phyloP scores from a whole-genome alignment of 2,888 invertebrate species.

The Formica aserva region DNA sequence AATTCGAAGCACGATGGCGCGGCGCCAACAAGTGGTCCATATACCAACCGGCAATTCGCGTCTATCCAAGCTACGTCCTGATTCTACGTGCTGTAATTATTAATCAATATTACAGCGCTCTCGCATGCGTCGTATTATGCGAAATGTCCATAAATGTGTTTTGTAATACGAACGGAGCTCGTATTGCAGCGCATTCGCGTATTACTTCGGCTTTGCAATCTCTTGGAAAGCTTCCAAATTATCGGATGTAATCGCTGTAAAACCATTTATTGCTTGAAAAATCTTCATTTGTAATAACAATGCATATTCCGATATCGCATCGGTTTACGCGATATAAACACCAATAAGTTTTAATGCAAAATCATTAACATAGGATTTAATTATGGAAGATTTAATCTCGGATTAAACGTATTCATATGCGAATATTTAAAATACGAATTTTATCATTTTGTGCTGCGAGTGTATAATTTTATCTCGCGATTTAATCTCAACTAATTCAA shows the following conservation, averaged over 20 bases:
- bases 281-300: constrained; percentile 45
- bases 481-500: constrained; percentile 25
- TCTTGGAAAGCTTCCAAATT: constrained; percentile 47
- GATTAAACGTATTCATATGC: constrained; percentile 43
- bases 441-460: constrained; percentile 21
- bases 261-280: constrained; percentile 52
- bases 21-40: constrained; percentile 84
- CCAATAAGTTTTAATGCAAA: constrained; percentile 51
- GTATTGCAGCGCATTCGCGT: constrained; percentile 29
- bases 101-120: constrained; percentile 80
- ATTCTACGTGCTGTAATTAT: constrained; percentile 83
- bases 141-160: constrained; percentile 71
- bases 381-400: constrained; percentile 45
- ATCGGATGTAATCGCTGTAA: constrained; percentile 47
- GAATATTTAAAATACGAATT: constrained; percentile 40
- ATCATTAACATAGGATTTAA: constrained; percentile 53
- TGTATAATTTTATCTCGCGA: constrained; percentile 25
- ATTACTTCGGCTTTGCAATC: constrained; percentile 30
- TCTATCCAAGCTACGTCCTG: constrained; percentile 77
- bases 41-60: constrained; percentile 80
- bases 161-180: constrained; percentile 70
- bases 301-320: constrained; percentile 43
- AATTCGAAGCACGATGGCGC: constrained; percentile 81
- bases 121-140: constrained; percentile 62
- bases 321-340: constrained; percentile 46